Evolutionary conservation across 2,113 vertebrate genomes (phyloP), one percentile per base, ranked within the genome.

Genomic region (Mus spicilegus): DNA sequence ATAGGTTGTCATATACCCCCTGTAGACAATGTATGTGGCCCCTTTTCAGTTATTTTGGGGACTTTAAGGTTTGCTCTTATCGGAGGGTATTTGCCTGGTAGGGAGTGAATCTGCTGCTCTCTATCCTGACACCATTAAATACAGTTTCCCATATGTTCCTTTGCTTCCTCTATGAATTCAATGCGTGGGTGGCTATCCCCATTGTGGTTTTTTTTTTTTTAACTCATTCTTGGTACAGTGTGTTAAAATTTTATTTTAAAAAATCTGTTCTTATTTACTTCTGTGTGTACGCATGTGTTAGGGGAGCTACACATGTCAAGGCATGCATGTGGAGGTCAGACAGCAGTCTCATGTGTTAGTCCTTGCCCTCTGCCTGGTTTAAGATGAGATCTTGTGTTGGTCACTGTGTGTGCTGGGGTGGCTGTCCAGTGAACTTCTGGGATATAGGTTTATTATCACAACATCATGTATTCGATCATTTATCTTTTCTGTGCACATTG

Each of bases 171-270:
- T 30, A 49, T 87, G 11, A 36, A 70, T 0, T n/a, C 36, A 54
- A 65, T 67, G 67, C 39, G 8, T 70, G 76, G 33, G 28, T 67
- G 65, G 65, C 51, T 42, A 22, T 86, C 84, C 91, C 78, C 28
- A 30, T 30, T 70, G 14, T n/a, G 17, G 36, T 36, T 49, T 49
- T 49, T 49, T 49, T 49, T 49, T 49, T 49, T 70, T 6, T 17
- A 70, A 70, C 33, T 92, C 65, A 22, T 65, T 91, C 86, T 92
- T 17, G 39, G 24, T 89, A 13, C 63, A n/a, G 39, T 58, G 1
- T 92, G 33, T 80, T 96, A 89, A 89, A 54, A 91, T 75, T 58
- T 11, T 70, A 58, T n/a, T 72, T 82, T 39, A 42, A n/a, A 16
- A 67, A 36, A 70, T 63, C 14, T 84, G 81, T 39, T 13, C 54